Base-by-base conservation (phyloP, 1,140 invertebrate species). In the Bombus vancouverensis region DNA sequence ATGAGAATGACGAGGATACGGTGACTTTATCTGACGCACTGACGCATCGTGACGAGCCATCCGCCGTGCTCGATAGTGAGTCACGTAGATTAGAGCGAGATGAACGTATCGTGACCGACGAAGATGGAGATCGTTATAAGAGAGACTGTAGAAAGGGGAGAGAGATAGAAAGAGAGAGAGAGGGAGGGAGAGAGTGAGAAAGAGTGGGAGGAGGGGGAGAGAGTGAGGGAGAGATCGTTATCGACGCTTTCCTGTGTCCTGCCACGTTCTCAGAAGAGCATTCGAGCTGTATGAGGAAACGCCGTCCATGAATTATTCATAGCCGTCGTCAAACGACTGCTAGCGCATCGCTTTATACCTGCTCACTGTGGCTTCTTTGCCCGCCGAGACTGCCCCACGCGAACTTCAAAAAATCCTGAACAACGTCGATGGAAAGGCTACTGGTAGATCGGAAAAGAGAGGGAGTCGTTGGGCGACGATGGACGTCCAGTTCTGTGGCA, bases 191-290 rank as follows among this genome's bases (percentile, higher is more conserved):
- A 53, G 66, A 81, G 44, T 15, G 44, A 47, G 59, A 47, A 62
- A 65, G 83, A 74, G 77, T 28, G 18, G 65, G 75, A 73, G 85
- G 44, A 83, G 66, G 75, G 68, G 22, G 15, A 72, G 70, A 70
- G 85, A 37, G 85, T 53, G 80, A 81, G 86, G 82, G 86, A 76
- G 75, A 92, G 94, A 95, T 95, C 90, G 90, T 94, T 95, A 94
- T 95, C 94, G 85, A 81, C 77, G 92, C 94, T 94, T 95, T 95
- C 94, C 94, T 95, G 94, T 94, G 94, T 95, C 94, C 94, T 95
- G 93, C 92, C 92, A 94, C 92, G 92, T 95, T 95, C 94, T 93
- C 89, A 94, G 94, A 95, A 95, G 94, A 94, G 90, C 90, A 92
- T 93, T 92, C 92, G 90, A 92, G 92, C 89, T 92, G 93, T 94